Percentiles rank a stretch among this genome's conserved stretches.
These are phyloP conservation scores for Girardia tigrina DNA, from an alignment of 2,888 invertebrate genomes.

Conservation along the genomic window DNA sequence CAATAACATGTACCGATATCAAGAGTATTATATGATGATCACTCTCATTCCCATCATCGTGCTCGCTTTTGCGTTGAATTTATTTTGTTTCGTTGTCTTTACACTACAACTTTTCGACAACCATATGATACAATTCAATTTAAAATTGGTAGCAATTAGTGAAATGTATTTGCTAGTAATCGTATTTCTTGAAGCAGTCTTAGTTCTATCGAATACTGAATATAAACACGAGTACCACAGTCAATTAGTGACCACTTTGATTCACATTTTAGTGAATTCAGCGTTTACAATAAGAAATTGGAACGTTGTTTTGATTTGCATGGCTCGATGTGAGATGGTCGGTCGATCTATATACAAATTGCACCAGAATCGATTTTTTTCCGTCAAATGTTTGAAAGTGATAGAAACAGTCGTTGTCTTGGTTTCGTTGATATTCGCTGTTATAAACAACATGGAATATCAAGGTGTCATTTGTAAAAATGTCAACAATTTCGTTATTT, in stretches of 20 bases:
- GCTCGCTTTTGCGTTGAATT: not conserved
- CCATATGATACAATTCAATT: not conserved
- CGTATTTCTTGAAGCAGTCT: not conserved
- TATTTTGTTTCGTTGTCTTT: not conserved
- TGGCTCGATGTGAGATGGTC: conserved; percentile 12
- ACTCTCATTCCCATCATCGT: not conserved
- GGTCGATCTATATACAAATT: not conserved
- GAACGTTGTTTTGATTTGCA: not conserved
- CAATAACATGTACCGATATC: conserved; percentile 2
- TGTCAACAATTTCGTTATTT: not conserved
- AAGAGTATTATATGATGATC: conserved; percentile 12
- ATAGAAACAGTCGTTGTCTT: not conserved
- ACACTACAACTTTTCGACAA: not conserved
- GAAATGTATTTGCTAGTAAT: not conserved
- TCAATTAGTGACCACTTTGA: not conserved
- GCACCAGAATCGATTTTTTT: not conserved
- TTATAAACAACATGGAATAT: not conserved
- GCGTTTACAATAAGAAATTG: not conserved
- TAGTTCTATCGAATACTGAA: not conserved
- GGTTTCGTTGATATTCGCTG: not conserved
- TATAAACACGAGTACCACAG: not conserved
- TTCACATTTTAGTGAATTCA: not conserved
- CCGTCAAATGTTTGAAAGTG: not conserved
- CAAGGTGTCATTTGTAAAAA: not conserved
- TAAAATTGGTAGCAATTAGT: not conserved